Evolutionary conservation across 2,797 vertebrate genomes (phyloP), one percentile per base, ranked within the genome.

Genomic region (Zenarchopterus dispar): DNA sequence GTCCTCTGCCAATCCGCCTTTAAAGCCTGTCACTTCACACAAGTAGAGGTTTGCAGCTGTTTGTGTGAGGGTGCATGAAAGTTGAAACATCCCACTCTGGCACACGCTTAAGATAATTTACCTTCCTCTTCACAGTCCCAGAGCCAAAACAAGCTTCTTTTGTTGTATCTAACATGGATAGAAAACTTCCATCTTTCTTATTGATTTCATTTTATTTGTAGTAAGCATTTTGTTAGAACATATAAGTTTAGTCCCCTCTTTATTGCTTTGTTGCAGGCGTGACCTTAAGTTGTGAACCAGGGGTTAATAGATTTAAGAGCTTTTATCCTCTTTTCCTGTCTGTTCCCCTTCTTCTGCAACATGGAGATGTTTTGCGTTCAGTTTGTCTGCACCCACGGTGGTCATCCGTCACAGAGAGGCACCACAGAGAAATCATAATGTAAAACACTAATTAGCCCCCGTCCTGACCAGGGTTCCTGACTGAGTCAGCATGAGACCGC

Each of bases 401-500:
- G 78, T 81, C 75, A 88, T 88, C 89, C 85, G 82, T 84, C 84
- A 86, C 76, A 71, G 65, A 52, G 60, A 78, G 69, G 70, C 83
- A 82, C 84, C 85, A 31, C 80, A 23, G 88, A 90, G 82, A 85
- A 88, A 87, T 89, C 84, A 75, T 55, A 85, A 84, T 87, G 88
- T 85, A 81, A 86, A 91, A 87, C 87, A 78, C 83, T 88, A 92
- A 92, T 91, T 87, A 90, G 82, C 73, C 58, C 47, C 67, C 84
- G 85, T 89, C 80, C 81, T 84, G 80, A 87, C 56, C 73, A 83
- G 80, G 74, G 60, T 89, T 87, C 84, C 88, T 89, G 83, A 90
- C 75, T 1, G 31, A 82, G 85, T 73, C 82, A 75, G 84, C 72
- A 13, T 66, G 73, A 76, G 67, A 53, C 69, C 62, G 28, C 15